Evolutionary conservation across 2,888 invertebrate genomes (phyloP).

Genomic region (Scaptomyza polygonia): DNA sequence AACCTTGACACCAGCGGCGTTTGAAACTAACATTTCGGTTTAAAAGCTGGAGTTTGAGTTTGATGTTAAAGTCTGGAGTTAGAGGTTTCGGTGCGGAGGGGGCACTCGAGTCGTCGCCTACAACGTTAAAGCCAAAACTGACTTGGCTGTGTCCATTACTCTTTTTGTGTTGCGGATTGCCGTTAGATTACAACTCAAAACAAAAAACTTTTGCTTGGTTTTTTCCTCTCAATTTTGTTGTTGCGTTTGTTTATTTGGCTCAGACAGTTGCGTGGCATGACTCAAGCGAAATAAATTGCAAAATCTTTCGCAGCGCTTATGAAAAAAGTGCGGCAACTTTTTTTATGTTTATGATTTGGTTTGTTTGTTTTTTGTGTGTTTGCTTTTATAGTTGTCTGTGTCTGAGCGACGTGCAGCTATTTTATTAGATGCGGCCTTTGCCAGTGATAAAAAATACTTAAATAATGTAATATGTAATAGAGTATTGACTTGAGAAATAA

Average conservation of each 20-base stretch:
- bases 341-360: conserved; percentile 70
- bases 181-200: conserved; percentile 62
- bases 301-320: conserved; percentile 68
- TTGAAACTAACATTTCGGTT: conserved; percentile 14
- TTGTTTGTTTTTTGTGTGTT: conserved; percentile 43
- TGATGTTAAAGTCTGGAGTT: neutral
- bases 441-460: conserved; percentile 8
- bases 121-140: conserved; percentile 62
- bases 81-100: conserved; percentile 2
- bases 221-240: conserved; percentile 22
- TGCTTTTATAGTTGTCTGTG: conserved; percentile 50
- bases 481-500: conserved; percentile 13
- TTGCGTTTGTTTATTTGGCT: too few relatives aligned
- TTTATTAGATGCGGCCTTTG: conserved; percentile 55
- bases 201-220: conserved; percentile 44
- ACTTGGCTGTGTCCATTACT: conserved; percentile 17
- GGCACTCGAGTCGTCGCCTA: conserved; percentile 18
- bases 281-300: conserved; percentile 75
- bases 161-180: conserved; percentile 38
- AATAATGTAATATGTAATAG: conserved; percentile 25
- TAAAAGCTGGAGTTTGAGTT: neutral
- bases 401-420: conserved; percentile 60
- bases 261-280: conserved; percentile 72
- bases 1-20: conserved; percentile 71
- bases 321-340: conserved; percentile 67